Conservation (phyloP, 1,140 invertebrate genomes). For the Agrilus planipennis region DNA sequence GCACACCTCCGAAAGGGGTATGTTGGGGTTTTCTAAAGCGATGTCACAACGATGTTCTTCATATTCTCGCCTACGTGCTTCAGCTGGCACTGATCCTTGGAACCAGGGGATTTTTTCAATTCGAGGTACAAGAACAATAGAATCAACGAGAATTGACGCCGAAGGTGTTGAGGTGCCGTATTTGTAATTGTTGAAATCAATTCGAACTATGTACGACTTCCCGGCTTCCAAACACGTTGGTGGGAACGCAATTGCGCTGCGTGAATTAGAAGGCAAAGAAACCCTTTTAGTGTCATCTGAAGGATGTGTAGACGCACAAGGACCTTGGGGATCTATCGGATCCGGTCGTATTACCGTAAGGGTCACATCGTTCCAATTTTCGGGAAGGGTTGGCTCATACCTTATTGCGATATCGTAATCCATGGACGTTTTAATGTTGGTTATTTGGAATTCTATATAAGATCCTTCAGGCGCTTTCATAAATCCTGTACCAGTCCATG, state of each 20-base stretch:
- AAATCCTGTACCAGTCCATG: conserved; percentile 91
- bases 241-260: conserved; percentile 60
- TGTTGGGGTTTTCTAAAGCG: conserved; percentile 49
- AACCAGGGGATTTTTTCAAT: conserved; percentile 80
- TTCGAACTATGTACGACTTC: conserved; percentile 72
- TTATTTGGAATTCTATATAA: conserved; percentile 70
- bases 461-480: conserved; percentile 77
- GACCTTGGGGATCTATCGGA: conserved; percentile 64
- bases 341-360: conserved; percentile 69
- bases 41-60: conserved; percentile 68
- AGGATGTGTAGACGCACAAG: conserved; percentile 58
- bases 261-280: conserved; percentile 48
- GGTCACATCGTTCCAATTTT: conserved; percentile 75
- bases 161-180: conserved; percentile 51
- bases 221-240: conserved; percentile 81
- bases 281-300: conserved; percentile 58
- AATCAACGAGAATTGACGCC: conserved; percentile 86
- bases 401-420: conserved; percentile 87
- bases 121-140: conserved; percentile 73
- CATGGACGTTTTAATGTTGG: conserved; percentile 72
- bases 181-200: conserved; percentile 70
- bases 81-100: conserved; percentile 42
- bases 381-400: conserved; percentile 67
- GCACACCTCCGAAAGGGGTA: conserved; percentile 59
- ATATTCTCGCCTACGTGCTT: too few relatives aligned